Evolutionary conservation across 2,888 invertebrate species (phyloP), one percentile per base, ranked within the genome.

Genomic region (Imbricaverruca yamaguchii): DNA sequence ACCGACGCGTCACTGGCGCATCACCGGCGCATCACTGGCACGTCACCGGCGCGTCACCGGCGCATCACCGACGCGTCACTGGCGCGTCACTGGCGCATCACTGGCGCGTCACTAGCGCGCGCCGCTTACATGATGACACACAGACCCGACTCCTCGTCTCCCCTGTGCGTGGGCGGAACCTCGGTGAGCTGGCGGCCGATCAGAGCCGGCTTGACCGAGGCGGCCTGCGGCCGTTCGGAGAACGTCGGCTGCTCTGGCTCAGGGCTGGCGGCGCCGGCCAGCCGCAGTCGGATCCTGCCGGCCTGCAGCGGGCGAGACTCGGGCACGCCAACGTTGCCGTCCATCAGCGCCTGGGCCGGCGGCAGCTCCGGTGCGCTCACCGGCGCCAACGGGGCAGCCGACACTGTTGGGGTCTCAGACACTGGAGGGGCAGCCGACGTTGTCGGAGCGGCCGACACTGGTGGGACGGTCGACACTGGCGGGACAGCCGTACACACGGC

Each of bases 211-310:
- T 84, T 83, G 6, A 80, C 83, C 81, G 23, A 81, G 65, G 56
- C 80, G 39, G 65, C 82, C 80, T 67, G 67, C 79, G 13, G 81
- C 82, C 59, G 82, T 81, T 80, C 80, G 74, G 57, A 61, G 81
- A 8, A 74, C 81, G 25, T 81, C 80, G n/a, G 79, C 65, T 23
- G 59, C 55, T 85, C 85, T 3, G 84, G 84, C 39, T n/a, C 80
- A 82, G 39, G 15, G 11, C 53, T 65, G 82, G 15, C 86, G 86
- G 85, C 80, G 84, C 83, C 55, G 80, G 77, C 83, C 81, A 13
- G 79, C 80, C 82, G 85, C 88, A 0, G 88, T 85, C 55, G 25
- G 69, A 63, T 81, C 39, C n/a, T n/a, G 67, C 74, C 81, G 67
- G 57, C 55, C 61, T 13, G 56, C 77, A n/a, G 18, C 21, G 18